Conservation (phyloP, 1,140 invertebrate species). For the Drosophila nikananu region DNA sequence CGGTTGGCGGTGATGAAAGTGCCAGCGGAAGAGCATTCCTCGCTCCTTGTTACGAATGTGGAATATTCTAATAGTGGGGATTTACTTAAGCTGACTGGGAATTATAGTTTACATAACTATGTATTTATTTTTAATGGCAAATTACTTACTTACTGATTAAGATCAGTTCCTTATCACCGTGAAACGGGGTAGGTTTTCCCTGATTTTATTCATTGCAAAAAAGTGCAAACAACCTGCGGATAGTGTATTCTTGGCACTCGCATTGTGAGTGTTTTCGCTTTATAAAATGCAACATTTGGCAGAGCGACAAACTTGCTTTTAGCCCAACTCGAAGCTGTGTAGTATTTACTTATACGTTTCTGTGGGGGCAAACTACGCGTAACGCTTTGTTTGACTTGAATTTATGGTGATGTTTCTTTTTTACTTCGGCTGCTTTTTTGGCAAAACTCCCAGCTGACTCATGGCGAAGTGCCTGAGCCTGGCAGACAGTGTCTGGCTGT, state of each 20-base stretch:
- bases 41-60: constrained; percentile 2
- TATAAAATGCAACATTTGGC: constrained; percentile 80
- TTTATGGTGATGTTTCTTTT: constrained; percentile 78
- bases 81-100: neutral
- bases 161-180: too few species aligned
- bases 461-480: constrained; percentile 41
- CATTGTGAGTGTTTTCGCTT: constrained; percentile 71
- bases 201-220: neutral
- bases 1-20: constrained; percentile 17
- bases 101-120: too few species aligned
- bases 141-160: neutral
- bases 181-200: neutral
- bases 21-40: constrained; percentile 10
- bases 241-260: constrained; percentile 22
- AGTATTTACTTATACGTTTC: constrained; percentile 27
- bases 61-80: neutral
- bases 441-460: constrained; percentile 52
- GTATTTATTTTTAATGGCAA: neutral
- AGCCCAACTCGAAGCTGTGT: constrained; percentile 47
- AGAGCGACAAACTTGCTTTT: constrained; percentile 77
- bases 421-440: constrained; percentile 41
- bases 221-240: neutral
- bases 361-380: constrained; percentile 48
- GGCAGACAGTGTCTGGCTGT: constrained; percentile 57
- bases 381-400: constrained; percentile 83